Evolutionary conservation across 2,113 vertebrate species (phyloP).

Genomic region (Acrocephalus arundinaceus): DNA sequence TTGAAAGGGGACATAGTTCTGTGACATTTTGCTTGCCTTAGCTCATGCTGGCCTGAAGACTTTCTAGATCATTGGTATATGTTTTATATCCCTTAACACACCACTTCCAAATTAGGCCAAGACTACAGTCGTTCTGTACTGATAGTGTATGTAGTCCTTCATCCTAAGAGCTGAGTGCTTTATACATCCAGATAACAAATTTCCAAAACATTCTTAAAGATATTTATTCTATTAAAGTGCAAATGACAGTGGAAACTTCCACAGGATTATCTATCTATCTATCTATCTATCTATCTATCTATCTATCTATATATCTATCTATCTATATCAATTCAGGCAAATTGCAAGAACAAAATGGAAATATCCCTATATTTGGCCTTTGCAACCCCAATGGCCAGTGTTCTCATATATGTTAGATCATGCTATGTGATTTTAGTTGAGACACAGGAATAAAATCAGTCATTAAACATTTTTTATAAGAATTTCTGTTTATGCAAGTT

Average conservation of each 20-base stretch:
- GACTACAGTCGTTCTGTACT: not conserved
- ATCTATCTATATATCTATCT: not conserved
- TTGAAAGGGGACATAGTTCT: not conserved
- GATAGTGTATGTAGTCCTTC: not conserved
- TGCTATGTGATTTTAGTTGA: not conserved
- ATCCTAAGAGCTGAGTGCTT: not conserved
- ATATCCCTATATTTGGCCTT: not conserved
- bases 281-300: not conserved
- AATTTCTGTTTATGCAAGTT: slow-evolving; percentile 27
- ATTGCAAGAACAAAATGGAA: not conserved
- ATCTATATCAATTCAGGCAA: not conserved
- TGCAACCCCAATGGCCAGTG: not conserved
- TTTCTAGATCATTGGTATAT: not conserved
- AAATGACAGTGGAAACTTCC: slow-evolving; percentile 6
- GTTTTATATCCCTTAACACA: not conserved
- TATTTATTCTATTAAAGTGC: slow-evolving; percentile 2
- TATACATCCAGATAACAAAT: slow-evolving; percentile 27
- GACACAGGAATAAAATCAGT: not conserved
- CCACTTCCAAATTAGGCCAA: slow-evolving; percentile 44
- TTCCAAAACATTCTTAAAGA: slow-evolving; percentile 35
- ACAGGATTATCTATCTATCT: not conserved
- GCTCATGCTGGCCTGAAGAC: not conserved
- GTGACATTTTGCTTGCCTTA: not conserved
- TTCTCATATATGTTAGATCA: not conserved
- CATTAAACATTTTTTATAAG: not conserved